Evolutionary conservation across 2,888 invertebrate genomes (phyloP).

Genomic region (Rhynchonema sp.): DNA sequence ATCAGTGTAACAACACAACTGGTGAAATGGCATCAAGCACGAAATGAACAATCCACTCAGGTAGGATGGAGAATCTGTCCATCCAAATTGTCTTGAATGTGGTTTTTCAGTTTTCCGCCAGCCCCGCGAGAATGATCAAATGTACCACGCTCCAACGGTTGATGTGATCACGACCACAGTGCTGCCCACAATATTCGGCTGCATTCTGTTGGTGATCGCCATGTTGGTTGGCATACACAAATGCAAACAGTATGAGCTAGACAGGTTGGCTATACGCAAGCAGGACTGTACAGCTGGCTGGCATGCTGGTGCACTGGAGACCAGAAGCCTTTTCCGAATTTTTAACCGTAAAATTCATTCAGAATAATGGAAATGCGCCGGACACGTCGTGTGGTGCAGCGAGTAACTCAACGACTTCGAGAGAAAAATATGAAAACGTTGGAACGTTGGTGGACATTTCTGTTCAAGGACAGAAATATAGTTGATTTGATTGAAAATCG

Average conservation of each 20-base stretch:
- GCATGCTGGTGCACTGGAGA: too few species aligned
- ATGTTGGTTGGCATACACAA: constrained; percentile 27
- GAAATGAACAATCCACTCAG: too few species aligned
- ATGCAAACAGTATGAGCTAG: constrained; percentile 27
- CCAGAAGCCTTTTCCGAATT: too few species aligned
- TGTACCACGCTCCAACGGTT: neutral
- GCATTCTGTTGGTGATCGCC: constrained; percentile 23
- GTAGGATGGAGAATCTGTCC: too few species aligned
- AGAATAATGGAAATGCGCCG: constrained; percentile 23
- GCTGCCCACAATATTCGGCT: constrained; percentile 25
- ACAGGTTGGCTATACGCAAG: too few species aligned
- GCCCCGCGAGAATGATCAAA: neutral
- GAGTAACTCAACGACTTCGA: constrained; percentile 21
- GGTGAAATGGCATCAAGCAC: too few species aligned
- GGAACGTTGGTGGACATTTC: constrained; percentile 13
- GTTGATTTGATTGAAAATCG: too few species aligned
- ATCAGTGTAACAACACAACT: too few species aligned
- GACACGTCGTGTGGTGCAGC: constrained; percentile 21
- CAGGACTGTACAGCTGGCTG: too few species aligned
- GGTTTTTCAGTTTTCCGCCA: neutral
- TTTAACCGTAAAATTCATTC: neutral
- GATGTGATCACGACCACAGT: constrained; percentile 22
- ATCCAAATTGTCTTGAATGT: too few species aligned
- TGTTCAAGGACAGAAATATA: neutral
- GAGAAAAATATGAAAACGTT: constrained; percentile 26